Evolutionary conservation across 2,797 vertebrate species (phyloP), one percentile per base, ranked within the genome.

Genomic region (Kryptolebias ocellatus): DNA sequence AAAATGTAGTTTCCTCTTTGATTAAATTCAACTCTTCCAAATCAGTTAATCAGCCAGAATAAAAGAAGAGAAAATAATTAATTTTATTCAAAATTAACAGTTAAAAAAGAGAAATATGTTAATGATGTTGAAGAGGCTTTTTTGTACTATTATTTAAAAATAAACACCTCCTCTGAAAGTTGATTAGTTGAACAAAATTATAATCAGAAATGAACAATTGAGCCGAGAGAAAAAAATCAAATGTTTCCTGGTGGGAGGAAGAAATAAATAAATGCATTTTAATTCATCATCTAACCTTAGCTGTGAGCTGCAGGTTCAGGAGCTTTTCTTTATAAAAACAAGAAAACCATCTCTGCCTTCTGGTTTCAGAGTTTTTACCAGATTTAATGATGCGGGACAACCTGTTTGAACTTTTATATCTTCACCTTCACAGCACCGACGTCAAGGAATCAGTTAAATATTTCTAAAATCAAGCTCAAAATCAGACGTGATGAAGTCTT

Each of bases 1-100:
- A 69, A 79, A 74, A 80, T 85, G 65, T 7, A 8, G 27, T 24
- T 6, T 17, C 29, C 50, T 27, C 0, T 45, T 20, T 18, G 44
- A 60, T 18, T 42, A 28, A 51, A 61, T 31, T 80, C 55, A 42
- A 61, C 46, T 49, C 50, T 64, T 54, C 0, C 60, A 45, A 2
- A 24, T 78, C 53, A 2, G 29, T 70, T 63, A 53, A 72, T 77
- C 62, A 27, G 61, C 4, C 44, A 0, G 49, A 7, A 53, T 15
- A 28, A 69, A 72, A 34, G 37, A 42, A 47, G 16, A 50, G 11
- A 20, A 1, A 11, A 34, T 20, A 47, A 50, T 37, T 42, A 9
- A 2, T 14, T 39, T 50, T 37, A 67, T 56, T 62, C 5, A 42
- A 51, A 45, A 50, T 10, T 15, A 20, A 72, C 54, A 37, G 11